phyloP scores from a whole-genome alignment of 2,888 invertebrate genomes.

The Darwinula stevensoni region DNA sequence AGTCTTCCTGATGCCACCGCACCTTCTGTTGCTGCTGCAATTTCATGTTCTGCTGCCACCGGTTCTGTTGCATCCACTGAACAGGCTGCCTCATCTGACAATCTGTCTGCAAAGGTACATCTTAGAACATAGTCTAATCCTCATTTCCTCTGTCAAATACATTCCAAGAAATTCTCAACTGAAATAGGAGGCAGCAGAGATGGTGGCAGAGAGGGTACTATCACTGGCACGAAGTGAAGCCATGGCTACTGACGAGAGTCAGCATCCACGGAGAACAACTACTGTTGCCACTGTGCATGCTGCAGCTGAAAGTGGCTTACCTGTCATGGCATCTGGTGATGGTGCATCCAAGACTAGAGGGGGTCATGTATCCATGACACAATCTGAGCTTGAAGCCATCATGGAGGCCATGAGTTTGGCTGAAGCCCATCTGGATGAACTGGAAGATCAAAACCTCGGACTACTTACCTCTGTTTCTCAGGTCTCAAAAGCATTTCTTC shows the following conservation, averaged over 20 bases:
- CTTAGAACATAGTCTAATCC: background rate
- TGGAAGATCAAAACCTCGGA: background rate
- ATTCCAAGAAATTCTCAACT: constrained; percentile 1
- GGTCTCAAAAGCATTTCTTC: too few relatives aligned
- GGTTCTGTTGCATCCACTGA: constrained; percentile 73
- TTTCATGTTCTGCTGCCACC: too few relatives aligned
- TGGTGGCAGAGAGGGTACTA: constrained; percentile 52
- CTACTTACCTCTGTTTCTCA: too few relatives aligned
- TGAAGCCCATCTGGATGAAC: constrained; percentile 3
- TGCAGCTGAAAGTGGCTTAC: too few relatives aligned
- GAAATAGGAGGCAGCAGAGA: constrained; percentile 44
- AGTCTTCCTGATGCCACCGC: constrained; percentile 73
- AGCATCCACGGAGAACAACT: too few relatives aligned
- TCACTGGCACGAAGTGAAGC: constrained; percentile 39
- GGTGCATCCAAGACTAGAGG: background rate
- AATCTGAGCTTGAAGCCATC: constrained; percentile 53
- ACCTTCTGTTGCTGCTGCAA: too few relatives aligned
- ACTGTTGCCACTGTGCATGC: too few relatives aligned
- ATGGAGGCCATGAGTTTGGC: constrained; percentile 28
- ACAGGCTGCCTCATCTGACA: constrained; percentile 82
- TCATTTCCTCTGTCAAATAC: constrained; percentile 3
- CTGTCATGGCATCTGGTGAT: background rate
- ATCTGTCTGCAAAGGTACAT: constrained; percentile 38
- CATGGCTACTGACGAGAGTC: constrained; percentile 11
- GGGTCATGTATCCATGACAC: too few relatives aligned